Base-by-base conservation (phyloP, 2,888 invertebrate genomes). In the Brassicogethes aeneus region DNA sequence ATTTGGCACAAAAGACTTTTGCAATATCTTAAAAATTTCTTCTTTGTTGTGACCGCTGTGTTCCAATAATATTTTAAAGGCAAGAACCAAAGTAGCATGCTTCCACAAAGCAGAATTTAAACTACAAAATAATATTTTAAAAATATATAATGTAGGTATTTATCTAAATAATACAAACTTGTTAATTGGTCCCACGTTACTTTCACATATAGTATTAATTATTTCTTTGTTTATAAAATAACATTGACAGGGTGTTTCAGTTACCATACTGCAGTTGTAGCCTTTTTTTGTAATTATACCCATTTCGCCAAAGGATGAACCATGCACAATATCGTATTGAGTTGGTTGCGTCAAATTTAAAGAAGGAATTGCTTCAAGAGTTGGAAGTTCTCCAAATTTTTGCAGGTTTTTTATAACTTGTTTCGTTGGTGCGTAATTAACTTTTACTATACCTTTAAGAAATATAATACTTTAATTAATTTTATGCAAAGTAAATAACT, bases 51-150 rank as follows among this genome's bases (percentile, higher is more conserved):
- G 3, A 41, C 7, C 5, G 32, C 37, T n/a, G 13, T 14, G 15
- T 12, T 78, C 77, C 1, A 61, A 58, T 0, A 74, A 68, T 10
- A 23, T 10, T 23, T 23, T 5, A 23, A 23, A 7, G 0, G 76
- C 68, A 1, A 79, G 46, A 42, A 76, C 72, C 33, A 77, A 72
- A n/a, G 76, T 76, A 30, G 75, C 71, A 43, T 74, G 73, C 0
- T 75, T 71, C 80, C 80, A 80, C 68, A 80, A 71, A 2, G 75
- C 63, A 8, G 75, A 67, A 61, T 76, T 74, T 7, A 79, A 56
- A 0, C 76, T 74, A 36, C 57, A 46, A 36, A 23, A 23, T 23
- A 23, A 23, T 23, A 23, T 7, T 23, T 7, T 23, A 23, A n/a
- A n/a, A n/a, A n/a, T n/a, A n/a, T n/a, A n/a, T n/a, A n/a, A n/a